A percentile compares a stretch with the other conserved stretches of the same genome.
phyloP scores from a whole-genome alignment of 1,140 invertebrate genomes.

The Wasmannia auropunctata region DNA sequence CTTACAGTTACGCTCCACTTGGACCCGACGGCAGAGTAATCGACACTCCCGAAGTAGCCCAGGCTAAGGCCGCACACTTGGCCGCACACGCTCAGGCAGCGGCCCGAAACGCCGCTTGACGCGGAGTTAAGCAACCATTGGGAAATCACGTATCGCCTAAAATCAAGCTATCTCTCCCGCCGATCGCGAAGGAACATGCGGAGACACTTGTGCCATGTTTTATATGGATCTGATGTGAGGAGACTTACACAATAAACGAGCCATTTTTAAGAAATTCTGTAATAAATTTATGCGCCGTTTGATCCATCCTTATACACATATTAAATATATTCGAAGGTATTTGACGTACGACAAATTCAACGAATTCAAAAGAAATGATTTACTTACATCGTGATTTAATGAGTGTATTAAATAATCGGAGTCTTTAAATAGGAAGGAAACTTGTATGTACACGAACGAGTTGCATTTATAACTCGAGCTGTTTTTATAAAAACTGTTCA shows the following conservation, averaged over 20 bases:
- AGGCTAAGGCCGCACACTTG: slow-evolving; percentile 86
- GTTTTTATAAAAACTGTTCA: neutral
- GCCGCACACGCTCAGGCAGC: slow-evolving; percentile 85
- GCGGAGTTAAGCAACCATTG: neutral
- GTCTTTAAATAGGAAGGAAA: neutral
- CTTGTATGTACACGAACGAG: neutral
- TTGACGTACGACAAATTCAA: neutral
- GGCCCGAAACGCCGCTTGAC: slow-evolving; percentile 55
- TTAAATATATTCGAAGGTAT: neutral
- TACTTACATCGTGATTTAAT: neutral
- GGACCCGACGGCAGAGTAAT: slow-evolving; percentile 75
- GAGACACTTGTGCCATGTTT: neutral
- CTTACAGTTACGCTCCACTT: slow-evolving; percentile 81
- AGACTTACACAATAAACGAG: slow-evolving; percentile 25
- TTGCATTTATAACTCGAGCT: neutral
- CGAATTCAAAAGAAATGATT: neutral
- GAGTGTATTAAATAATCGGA: neutral
- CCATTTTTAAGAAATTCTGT: neutral
- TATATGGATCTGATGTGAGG: slow-evolving; percentile 37
- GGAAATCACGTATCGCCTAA: slow-evolving; percentile 1
- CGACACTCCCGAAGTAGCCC: slow-evolving; percentile 82
- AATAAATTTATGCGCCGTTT: neutral
- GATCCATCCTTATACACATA: neutral
- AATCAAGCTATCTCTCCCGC: neutral
- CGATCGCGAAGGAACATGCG: neutral